A percentile compares a stretch with the other conserved stretches of the same genome.
Conservation (phyloP, 2,797 vertebrate genomes). For the Chelmon rostratus region DNA sequence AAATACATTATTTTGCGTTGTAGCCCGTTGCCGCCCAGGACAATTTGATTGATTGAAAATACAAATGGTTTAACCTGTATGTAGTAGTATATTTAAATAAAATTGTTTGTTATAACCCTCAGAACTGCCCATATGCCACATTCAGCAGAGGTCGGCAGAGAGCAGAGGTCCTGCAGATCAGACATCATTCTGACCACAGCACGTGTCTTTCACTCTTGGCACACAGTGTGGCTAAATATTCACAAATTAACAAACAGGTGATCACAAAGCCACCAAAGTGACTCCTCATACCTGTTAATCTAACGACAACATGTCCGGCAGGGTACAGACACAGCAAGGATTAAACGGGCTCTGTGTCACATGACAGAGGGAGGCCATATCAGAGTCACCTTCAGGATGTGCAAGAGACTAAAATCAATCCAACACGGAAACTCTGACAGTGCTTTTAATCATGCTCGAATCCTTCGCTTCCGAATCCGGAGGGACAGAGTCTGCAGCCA, state of each 20-base stretch:
- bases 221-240: conserved; percentile 59
- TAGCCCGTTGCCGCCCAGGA: not conserved
- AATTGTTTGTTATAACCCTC: not conserved
- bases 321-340: conserved; percentile 62
- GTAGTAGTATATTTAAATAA: not conserved
- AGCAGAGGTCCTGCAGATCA: conserved; percentile 50
- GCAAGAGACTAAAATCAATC: conserved; percentile 77
- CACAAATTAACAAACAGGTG: conserved; percentile 83
- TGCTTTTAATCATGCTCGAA: conserved; percentile 73
- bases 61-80: not conserved
- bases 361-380: conserved; percentile 49
- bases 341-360: conserved; percentile 67
- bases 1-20: not conserved
- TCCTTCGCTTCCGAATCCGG: conserved; percentile 64
- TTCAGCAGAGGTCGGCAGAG: conserved; percentile 63
- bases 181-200: conserved; percentile 26
- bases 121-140: conserved; percentile 5
- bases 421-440: conserved; percentile 68
- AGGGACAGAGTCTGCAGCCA: conserved; percentile 38
- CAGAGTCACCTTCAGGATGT: conserved; percentile 82
- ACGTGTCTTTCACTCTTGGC: conserved; percentile 52
- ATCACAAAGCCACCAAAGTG: conserved; percentile 74
- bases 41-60: not conserved
- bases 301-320: conserved; percentile 72
- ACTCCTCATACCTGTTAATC: conserved; percentile 80